Conservation (phyloP, 2,113 vertebrate species). For the Eretmochelys imbricata region DNA sequence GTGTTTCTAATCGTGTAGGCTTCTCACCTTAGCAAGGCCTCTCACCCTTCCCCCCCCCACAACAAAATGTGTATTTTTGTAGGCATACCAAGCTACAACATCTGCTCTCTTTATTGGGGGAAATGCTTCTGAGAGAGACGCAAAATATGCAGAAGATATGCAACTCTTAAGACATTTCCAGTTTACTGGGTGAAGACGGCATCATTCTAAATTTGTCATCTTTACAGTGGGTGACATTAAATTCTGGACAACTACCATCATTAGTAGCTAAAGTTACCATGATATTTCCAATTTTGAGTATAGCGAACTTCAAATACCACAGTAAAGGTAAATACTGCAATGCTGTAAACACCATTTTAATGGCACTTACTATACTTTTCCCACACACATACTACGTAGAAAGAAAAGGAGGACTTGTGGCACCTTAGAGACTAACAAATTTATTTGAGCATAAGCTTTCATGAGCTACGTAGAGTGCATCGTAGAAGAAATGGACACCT, state of each 20-base stretch:
- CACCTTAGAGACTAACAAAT: too few relatives aligned
- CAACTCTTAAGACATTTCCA: conserved; percentile 10
- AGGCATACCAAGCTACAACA: neutral
- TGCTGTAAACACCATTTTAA: neutral
- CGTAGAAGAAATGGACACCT: neutral
- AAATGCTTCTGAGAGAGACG: conserved; percentile 44
- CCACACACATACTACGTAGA: neutral
- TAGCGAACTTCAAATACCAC: neutral
- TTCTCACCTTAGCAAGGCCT: neutral
- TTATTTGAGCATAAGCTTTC: too few relatives aligned
- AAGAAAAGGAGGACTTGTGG: too few relatives aligned
- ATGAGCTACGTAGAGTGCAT: neutral
- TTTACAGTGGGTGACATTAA: conserved; percentile 41
- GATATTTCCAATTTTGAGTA: neutral
- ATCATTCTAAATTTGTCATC: conserved; percentile 34
- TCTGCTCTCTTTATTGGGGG: conserved; percentile 29
- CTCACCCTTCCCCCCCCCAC: rapidly evolving
- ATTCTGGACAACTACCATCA: conserved; percentile 41
- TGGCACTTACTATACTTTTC: neutral
- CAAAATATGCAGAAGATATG: conserved; percentile 3
- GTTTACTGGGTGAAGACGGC: conserved; percentile 37
- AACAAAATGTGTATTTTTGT: neutral
- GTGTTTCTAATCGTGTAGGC: neutral
- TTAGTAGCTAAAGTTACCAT: conserved; percentile 26
- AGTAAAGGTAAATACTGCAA: neutral